Evolutionary conservation across 2,797 vertebrate species (phyloP).

Genomic region (Anas capensis): DNA sequence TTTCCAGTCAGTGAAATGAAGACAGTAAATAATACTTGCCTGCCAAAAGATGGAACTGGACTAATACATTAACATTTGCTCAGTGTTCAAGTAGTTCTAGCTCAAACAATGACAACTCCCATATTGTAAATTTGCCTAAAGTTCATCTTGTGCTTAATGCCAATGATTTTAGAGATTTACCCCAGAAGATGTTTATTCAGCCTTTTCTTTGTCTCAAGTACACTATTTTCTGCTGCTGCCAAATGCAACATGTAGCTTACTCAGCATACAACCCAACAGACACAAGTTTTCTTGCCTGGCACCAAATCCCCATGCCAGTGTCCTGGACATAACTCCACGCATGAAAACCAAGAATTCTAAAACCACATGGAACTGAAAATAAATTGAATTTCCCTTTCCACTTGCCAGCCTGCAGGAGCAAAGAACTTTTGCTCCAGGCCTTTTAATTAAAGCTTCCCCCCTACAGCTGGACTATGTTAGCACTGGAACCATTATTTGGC

Average conservation of each 20-base stretch:
- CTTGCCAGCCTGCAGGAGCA: slow-evolving; percentile 14
- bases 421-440: neutral
- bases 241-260: slow-evolving; percentile 58
- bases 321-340: neutral
- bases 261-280: slow-evolving; percentile 24
- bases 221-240: slow-evolving; percentile 5
- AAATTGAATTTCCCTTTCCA: neutral
- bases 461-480: slow-evolving; percentile 17
- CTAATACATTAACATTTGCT: slow-evolving; percentile 33
- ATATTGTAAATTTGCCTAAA: neutral
- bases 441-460: slow-evolving; percentile 59
- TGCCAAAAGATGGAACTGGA: neutral
- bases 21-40: slow-evolving; percentile 33
- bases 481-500: neutral
- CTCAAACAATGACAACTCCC: neutral
- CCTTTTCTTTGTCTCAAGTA: neutral
- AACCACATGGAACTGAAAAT: neutral
- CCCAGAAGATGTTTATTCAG: slow-evolving; percentile 9
- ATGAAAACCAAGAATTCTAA: neutral
- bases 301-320: neutral
- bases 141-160: neutral
- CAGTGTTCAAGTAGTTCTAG: neutral
- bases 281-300: slow-evolving; percentile 52
- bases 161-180: neutral
- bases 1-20: slow-evolving; percentile 46